Percentiles rank a stretch among this genome's conserved stretches.
Conservation (phyloP, 2,113 vertebrate genomes). For the Lasiurus cinereus region DNA sequence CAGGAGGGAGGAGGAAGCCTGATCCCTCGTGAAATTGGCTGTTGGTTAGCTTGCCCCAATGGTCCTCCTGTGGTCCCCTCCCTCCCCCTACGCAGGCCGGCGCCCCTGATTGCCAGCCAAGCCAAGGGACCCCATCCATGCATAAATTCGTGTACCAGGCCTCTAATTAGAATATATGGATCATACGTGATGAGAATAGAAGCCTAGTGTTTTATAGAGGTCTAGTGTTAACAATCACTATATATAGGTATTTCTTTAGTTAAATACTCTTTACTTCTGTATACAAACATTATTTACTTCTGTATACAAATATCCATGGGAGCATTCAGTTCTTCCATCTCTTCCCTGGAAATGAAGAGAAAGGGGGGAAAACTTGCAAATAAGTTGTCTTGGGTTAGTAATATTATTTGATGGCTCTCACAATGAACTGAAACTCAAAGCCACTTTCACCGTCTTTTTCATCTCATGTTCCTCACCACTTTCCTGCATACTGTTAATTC, state of each 20-base stretch:
- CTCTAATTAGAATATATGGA: neutral
- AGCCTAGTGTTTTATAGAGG: neutral
- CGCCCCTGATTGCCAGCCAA: too few relatives aligned
- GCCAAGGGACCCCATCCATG: too few relatives aligned
- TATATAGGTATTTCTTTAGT: slow-evolving; percentile 9
- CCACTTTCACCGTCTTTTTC: neutral
- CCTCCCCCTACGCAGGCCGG: too few relatives aligned
- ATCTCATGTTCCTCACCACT: neutral
- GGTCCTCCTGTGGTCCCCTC: too few relatives aligned
- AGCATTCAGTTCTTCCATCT: neutral
- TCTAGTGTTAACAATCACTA: neutral
- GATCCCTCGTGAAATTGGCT: too few relatives aligned
- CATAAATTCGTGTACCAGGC: neutral
- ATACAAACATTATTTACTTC: neutral
- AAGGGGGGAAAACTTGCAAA: neutral
- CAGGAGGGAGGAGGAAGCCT: too few relatives aligned
- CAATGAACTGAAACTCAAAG: neutral
- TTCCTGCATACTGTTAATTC: neutral
- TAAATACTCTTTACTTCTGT: neutral
- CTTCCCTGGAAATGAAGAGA: neutral
- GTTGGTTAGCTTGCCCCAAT: too few relatives aligned
- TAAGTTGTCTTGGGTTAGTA: neutral
- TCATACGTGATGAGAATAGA: neutral
- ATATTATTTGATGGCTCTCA: neutral
- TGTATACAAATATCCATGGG: neutral